Conservation (phyloP, 2,797 vertebrate genomes). For the Euthynnus affinis region DNA sequence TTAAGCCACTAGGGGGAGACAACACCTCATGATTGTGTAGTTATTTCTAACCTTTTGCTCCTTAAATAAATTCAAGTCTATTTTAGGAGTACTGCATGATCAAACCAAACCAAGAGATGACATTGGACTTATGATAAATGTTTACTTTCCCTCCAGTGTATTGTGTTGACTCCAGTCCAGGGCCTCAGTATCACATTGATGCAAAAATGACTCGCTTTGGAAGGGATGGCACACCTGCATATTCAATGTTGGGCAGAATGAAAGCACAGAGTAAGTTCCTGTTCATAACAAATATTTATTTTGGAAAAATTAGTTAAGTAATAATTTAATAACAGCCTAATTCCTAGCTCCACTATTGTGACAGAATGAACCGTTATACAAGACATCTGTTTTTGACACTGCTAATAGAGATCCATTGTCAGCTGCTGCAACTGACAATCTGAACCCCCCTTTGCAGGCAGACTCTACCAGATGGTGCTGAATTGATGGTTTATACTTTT, state of each 20-base stretch:
- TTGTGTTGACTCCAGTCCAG: constrained; percentile 86
- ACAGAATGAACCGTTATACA: background rate
- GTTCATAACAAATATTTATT: background rate
- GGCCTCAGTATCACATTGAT: constrained; percentile 88
- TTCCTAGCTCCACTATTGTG: background rate
- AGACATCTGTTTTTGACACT: constrained; percentile 34
- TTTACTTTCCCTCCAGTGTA: constrained; percentile 79
- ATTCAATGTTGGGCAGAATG: constrained; percentile 86
- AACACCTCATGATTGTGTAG: constrained; percentile 9
- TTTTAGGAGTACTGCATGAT: background rate
- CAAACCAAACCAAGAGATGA: background rate
- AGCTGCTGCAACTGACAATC: constrained; percentile 55
- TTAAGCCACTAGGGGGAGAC: constrained; percentile 67
- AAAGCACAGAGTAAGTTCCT: constrained; percentile 77
- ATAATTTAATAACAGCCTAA: background rate
- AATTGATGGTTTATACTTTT: constrained; percentile 7
- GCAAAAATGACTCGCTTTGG: constrained; percentile 90
- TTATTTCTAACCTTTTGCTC: background rate
- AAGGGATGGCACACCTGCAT: constrained; percentile 87
- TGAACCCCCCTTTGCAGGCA: background rate
- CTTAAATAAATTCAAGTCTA: background rate
- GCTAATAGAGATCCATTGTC: constrained; percentile 25
- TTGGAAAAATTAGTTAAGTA: background rate
- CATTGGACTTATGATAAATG: background rate
- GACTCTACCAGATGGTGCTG: constrained; percentile 40